Percentiles rank a stretch among this genome's conserved stretches.
phyloP scores from a whole-genome alignment of 2,113 vertebrate species.

The Callionymus lyra region DNA sequence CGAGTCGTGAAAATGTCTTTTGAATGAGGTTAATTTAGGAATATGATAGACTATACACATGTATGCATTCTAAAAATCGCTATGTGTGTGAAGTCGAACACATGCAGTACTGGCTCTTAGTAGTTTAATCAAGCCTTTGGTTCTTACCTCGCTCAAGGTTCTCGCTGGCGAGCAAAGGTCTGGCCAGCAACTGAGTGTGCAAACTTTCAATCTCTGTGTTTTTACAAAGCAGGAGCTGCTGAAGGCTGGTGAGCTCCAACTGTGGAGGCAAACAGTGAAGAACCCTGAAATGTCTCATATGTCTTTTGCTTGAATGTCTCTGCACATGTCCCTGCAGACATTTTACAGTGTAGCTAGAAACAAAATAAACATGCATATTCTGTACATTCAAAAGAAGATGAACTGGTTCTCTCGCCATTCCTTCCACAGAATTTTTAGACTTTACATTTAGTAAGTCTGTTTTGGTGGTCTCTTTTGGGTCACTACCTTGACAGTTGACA shows the following conservation, averaged over 20 bases:
- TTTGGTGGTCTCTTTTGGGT: no score
- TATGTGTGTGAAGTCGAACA: no score
- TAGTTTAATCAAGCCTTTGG: slow-evolving; percentile 1
- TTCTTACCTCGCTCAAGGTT: slow-evolving; percentile 79
- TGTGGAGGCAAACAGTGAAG: slow-evolving; percentile 34
- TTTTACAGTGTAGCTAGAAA: no score
- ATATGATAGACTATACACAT: no score
- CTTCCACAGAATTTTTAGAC: no score
- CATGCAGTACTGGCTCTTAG: slow-evolving; percentile 8
- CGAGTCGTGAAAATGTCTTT: no score
- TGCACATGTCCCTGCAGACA: slow-evolving; percentile 6
- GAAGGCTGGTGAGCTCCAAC: slow-evolving; percentile 87
- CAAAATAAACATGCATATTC: slow-evolving; percentile 2
- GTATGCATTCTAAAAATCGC: no score
- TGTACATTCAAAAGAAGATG: slow-evolving; percentile 30
- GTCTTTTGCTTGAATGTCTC: slow-evolving; percentile 1
- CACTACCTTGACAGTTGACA: no score
- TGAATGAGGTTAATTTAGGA: no score
- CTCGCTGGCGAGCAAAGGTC: slow-evolving; percentile 68
- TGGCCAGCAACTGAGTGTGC: slow-evolving; percentile 77
- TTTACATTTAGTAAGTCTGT: no score
- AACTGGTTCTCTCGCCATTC: no score
- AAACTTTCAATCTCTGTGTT: slow-evolving; percentile 88
- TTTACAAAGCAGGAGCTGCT: slow-evolving; percentile 83
- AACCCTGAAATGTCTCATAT: no score